phyloP scores from a whole-genome alignment of 2,797 vertebrate species.

The Crypturellus tataupa region DNA sequence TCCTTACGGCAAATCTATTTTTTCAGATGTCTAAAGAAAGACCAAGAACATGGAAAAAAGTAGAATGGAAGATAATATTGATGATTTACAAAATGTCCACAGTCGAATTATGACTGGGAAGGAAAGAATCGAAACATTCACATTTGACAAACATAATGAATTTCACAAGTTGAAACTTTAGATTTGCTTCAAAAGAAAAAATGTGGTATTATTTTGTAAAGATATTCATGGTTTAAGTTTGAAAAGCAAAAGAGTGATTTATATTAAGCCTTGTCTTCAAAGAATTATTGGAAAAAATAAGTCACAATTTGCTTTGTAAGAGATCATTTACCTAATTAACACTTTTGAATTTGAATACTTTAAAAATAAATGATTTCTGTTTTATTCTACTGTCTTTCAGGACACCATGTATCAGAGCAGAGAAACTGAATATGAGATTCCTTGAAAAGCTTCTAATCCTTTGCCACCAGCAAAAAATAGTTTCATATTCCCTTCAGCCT shows the following conservation, averaged over 20 bases:
- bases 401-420: neutral
- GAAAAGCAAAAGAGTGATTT: neutral
- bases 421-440: neutral
- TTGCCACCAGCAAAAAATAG: neutral
- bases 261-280: neutral
- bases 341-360: neutral
- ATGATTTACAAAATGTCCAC: neutral
- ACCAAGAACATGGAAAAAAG: neutral
- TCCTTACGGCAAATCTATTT: neutral
- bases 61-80: neutral
- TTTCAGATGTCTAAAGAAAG: neutral
- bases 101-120: neutral
- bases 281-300: neutral
- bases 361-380: neutral
- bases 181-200: neutral
- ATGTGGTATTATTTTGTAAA: neutral
- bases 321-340: rapidly evolving
- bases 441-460: neutral
- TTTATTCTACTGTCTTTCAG: neutral
- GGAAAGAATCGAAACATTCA: neutral
- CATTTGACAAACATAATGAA: neutral
- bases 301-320: neutral
- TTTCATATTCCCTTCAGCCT: neutral
- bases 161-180: neutral
- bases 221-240: rapidly evolving